Percentiles rank a stretch among this genome's conserved stretches.
These are phyloP conservation scores for Emydura subglobosa DNA, from an alignment of 2,113 vertebrate species.

Conservation along the genomic window DNA sequence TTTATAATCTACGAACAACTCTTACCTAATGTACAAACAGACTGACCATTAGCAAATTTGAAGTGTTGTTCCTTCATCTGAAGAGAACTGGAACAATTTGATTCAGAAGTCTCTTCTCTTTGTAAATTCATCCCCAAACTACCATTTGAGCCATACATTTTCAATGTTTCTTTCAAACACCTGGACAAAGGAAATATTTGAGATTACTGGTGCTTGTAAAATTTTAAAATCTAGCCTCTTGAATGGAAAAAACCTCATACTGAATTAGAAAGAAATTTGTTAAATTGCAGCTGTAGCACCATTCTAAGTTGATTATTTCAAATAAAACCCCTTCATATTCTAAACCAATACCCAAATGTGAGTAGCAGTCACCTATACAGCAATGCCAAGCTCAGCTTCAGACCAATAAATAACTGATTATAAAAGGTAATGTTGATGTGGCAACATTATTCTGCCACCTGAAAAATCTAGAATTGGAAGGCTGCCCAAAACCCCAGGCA, in stretches of 20 bases:
- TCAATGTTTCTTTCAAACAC: not conserved
- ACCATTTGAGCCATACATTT: not conserved
- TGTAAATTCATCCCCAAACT: not conserved
- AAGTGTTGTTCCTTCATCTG: not conserved
- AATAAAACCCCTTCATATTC: conserved; percentile 3
- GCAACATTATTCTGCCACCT: conserved; percentile 13
- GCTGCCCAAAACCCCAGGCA: conserved; percentile 37
- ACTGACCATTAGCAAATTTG: not conserved
- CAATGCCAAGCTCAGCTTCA: conserved; percentile 1
- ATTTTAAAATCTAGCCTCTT: not conserved
- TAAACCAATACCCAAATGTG: conserved; percentile 24
- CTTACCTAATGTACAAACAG: not conserved
- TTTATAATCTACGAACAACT: not conserved
- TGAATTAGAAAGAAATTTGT: not conserved
- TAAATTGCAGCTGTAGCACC: not conserved
- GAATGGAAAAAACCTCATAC: not conserved
- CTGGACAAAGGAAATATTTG: not conserved
- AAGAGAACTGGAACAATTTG: not conserved
- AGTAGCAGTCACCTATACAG: not conserved
- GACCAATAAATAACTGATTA: conserved; percentile 36
- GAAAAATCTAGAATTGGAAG: conserved; percentile 25
- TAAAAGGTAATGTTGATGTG: conserved; percentile 35
- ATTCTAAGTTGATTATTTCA: conserved; percentile 20
- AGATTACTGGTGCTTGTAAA: accelerated
- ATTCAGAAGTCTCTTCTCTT: not conserved